Evolutionary conservation across 2,888 invertebrate genomes (phyloP).

Genomic region (Leptarthrus brevirostris): DNA sequence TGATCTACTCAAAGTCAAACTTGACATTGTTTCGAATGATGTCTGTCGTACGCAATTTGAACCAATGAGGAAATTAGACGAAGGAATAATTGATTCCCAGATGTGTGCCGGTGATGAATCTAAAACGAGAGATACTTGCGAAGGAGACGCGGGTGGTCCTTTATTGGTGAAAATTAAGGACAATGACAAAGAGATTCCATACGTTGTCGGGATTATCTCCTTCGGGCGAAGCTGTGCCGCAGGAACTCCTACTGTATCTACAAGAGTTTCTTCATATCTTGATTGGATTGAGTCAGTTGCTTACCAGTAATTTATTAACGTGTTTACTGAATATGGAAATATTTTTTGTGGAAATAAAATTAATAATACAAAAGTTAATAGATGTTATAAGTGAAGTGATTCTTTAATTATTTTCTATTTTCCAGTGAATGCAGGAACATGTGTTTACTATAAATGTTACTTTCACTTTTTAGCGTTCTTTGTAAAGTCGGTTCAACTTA

Average conservation of each 20-base stretch:
- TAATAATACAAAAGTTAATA: no score
- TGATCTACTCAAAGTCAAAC: background rate
- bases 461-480: no score
- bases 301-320: background rate
- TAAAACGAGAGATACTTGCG: slow-evolving; percentile 69
- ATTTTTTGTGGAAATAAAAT: no score
- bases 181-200: background rate
- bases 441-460: no score
- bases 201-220: slow-evolving; percentile 30
- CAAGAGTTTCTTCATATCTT: slow-evolving; percentile 31
- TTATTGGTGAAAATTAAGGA: slow-evolving; percentile 58
- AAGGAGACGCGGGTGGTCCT: slow-evolving; percentile 78
- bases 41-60: background rate
- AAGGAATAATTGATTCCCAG: slow-evolving; percentile 68
- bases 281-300: slow-evolving; percentile 37
- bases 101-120: slow-evolving; percentile 69
- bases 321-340: no score
- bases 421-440: no score
- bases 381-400: no score
- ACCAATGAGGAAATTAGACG: slow-evolving; percentile 56
- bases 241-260: slow-evolving; percentile 28
- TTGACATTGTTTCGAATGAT: background rate
- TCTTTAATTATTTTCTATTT: no score
- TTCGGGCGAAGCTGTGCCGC: slow-evolving; percentile 29
- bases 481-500: no score